These are phyloP conservation scores for Ataeniobius toweri DNA, from an alignment of 2,797 vertebrate species.

Conservation along the genomic window DNA sequence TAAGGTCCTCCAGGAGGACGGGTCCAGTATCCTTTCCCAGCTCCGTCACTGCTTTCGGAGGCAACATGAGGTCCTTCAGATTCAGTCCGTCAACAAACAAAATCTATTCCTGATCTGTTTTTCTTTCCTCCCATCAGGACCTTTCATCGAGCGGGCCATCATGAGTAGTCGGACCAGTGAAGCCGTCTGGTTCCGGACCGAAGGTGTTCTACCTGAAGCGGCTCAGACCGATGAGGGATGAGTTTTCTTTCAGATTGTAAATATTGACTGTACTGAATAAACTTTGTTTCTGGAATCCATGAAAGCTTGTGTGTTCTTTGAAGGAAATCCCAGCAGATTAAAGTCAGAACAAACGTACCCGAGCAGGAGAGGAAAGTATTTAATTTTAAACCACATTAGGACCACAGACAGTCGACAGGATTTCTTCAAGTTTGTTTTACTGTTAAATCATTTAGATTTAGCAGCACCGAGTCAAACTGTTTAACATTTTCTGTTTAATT, in stretches of 20 bases:
- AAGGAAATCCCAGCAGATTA: background rate
- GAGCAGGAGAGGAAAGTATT: background rate
- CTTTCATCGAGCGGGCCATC: constrained; percentile 83
- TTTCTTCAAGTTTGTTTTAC: too few species aligned
- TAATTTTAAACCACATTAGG: background rate
- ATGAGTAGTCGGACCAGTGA: constrained; percentile 88
- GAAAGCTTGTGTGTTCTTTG: background rate
- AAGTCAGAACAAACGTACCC: constrained; percentile 1
- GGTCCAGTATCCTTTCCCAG: too few species aligned
- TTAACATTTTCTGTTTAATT: background rate
- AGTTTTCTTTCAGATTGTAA: constrained; percentile 17
- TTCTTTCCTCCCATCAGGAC: constrained; percentile 72
- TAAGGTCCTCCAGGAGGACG: too few species aligned
- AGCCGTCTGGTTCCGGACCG: constrained; percentile 79
- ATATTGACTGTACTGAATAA: constrained; percentile 37
- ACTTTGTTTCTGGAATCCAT: constrained; percentile 18
- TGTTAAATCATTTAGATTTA: background rate
- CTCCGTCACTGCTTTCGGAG: too few species aligned
- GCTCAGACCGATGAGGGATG: constrained; percentile 38
- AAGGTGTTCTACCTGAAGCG: constrained; percentile 77
- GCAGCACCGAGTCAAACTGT: too few species aligned
- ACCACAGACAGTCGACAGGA: too few species aligned
- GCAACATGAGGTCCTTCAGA: background rate
- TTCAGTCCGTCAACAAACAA: too few species aligned
- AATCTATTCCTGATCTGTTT: background rate